Conservation (phyloP, 2,113 vertebrate genomes). For the Hiodon alosoides region DNA sequence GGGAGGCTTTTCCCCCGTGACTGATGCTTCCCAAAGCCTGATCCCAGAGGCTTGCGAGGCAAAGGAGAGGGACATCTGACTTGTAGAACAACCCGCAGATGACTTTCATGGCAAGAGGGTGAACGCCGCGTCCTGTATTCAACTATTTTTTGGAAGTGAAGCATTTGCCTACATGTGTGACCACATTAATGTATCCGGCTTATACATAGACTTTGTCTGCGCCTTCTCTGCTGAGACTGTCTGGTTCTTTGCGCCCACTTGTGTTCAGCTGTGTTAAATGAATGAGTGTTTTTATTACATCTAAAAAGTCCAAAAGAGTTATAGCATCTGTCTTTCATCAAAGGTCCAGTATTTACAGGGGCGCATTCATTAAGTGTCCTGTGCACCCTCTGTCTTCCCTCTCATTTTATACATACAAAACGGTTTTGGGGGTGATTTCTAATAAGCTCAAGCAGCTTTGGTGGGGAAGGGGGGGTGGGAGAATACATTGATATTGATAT, state of each 20-base stretch:
- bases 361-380: too few species aligned
- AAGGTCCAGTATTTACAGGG: background rate
- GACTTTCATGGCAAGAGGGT: background rate
- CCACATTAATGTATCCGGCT: slow-evolving; percentile 1
- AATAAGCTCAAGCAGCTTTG: too few species aligned
- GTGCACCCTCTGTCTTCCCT: too few species aligned
- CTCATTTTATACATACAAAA: too few species aligned
- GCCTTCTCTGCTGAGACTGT: slow-evolving; percentile 17
- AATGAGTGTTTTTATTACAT: slow-evolving; percentile 34
- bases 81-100: background rate
- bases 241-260: slow-evolving; percentile 25
- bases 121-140: too few species aligned
- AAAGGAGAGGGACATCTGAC: background rate
- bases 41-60: background rate
- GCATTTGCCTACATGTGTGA: background rate
- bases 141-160: too few species aligned
- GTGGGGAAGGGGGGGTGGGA: too few species aligned
- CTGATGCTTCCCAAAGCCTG: background rate
- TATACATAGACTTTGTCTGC: slow-evolving; percentile 23
- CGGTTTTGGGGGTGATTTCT: too few species aligned
- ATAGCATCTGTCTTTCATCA: slow-evolving; percentile 7
- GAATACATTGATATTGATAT: too few species aligned
- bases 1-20: background rate
- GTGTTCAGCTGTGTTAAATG: slow-evolving; percentile 31
- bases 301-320: slow-evolving; percentile 13